phyloP scores from a whole-genome alignment of 2,888 invertebrate genomes.

The Rhimphoctona megacephalus region DNA sequence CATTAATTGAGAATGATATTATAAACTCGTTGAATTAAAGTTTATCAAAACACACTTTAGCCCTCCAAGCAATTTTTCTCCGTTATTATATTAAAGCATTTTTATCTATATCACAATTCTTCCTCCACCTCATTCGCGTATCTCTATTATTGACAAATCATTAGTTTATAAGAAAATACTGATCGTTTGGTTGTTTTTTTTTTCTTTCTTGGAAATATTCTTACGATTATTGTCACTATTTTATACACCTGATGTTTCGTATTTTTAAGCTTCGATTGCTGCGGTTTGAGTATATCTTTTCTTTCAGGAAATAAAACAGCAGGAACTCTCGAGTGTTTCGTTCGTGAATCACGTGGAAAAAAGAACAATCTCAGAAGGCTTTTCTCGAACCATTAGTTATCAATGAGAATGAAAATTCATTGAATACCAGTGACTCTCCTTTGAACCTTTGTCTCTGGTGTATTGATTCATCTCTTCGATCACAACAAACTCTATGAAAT shows the following conservation, averaged over 20 bases:
- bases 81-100: neutral
- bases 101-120: conserved; percentile 3
- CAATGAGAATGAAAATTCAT: neutral
- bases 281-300: neutral
- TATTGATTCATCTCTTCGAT: conserved; percentile 34
- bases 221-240: neutral
- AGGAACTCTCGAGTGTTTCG: conserved; percentile 3
- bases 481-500: conserved; percentile 8
- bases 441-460: neutral
- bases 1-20: conserved; percentile 6
- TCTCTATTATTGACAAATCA: neutral
- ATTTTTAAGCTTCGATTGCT: neutral
- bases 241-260: neutral
- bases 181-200: neutral
- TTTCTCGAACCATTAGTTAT: neutral
- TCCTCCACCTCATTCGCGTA: neutral
- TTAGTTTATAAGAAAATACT: conserved; percentile 20
- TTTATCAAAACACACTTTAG: neutral
- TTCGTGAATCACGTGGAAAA: conserved; percentile 23
- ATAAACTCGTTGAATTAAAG: neutral
- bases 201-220: neutral
- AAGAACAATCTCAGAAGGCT: neutral
- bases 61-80: neutral
- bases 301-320: neutral
- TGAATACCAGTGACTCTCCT: neutral